phyloP scores from a whole-genome alignment of 2,888 invertebrate species.

The Neuroscelio doddi region DNA sequence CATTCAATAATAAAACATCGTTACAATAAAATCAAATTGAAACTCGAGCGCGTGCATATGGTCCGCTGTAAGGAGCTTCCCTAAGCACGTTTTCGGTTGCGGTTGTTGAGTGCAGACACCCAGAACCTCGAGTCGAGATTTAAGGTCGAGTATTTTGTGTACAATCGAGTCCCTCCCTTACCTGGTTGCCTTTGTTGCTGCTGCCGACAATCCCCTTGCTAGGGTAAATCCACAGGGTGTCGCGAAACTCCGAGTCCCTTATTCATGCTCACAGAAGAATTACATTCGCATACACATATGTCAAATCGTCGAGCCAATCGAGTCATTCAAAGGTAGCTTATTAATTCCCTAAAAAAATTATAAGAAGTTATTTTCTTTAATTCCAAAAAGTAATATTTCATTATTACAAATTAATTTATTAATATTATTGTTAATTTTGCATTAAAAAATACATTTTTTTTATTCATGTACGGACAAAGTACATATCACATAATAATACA shows the following conservation, averaged over 20 bases:
- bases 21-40: slow-evolving; percentile 40
- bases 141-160: slow-evolving; percentile 50
- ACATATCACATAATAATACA: too few species aligned
- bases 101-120: slow-evolving; percentile 47
- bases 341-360: slow-evolving; percentile 23
- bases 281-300: slow-evolving; percentile 34
- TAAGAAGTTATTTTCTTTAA: too few species aligned
- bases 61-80: slow-evolving; percentile 19
- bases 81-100: slow-evolving; percentile 41
- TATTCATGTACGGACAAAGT: too few species aligned
- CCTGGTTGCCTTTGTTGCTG: slow-evolving; percentile 40
- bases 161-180: slow-evolving; percentile 42
- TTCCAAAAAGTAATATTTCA: too few species aligned
- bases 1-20: slow-evolving; percentile 10
- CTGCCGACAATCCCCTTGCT: slow-evolving; percentile 29
- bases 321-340: slow-evolving; percentile 43
- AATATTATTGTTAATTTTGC: not conserved
- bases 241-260: slow-evolving; percentile 36
- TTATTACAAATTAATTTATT: too few species aligned
- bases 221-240: slow-evolving; percentile 42
- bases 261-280: slow-evolving; percentile 13
- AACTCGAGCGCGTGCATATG: slow-evolving; percentile 45
- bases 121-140: slow-evolving; percentile 47
- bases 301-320: slow-evolving; percentile 41
- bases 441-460: too few species aligned